A percentile compares a stretch with the other conserved stretches of the same genome.
Evolutionary conservation across 2,113 vertebrate species (phyloP).

Genomic region (Rhinoderma darwinii): DNA sequence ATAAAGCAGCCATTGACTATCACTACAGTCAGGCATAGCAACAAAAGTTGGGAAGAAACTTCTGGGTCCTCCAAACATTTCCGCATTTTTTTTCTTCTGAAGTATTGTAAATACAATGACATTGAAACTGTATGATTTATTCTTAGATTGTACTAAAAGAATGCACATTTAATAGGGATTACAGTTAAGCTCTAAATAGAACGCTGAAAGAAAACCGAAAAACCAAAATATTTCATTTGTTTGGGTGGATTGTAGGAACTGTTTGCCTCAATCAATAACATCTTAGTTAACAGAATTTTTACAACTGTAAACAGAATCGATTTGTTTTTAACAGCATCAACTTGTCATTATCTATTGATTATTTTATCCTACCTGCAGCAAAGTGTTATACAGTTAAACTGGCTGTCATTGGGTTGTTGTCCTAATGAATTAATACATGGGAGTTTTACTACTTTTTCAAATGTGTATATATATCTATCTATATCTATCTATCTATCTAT

Average conservation of each 20-base stretch:
- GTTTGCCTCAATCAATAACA: constrained; percentile 51
- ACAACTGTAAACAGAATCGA: constrained; percentile 60
- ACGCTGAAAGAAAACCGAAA: neutral
- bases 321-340: constrained; percentile 61
- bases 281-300: constrained; percentile 64
- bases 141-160: too few species aligned
- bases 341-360: constrained; percentile 61
- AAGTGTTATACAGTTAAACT: neutral
- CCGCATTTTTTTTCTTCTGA: neutral
- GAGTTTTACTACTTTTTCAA: neutral
- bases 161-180: too few species aligned
- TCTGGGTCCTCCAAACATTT: too few species aligned
- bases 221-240: constrained; percentile 15
- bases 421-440: neutral
- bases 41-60: neutral
- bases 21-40: neutral
- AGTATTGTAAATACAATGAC: neutral
- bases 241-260: constrained; percentile 4
- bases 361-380: constrained; percentile 8
- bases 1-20: neutral
- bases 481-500: neutral
- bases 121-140: neutral
- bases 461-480: neutral
- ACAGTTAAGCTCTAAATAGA: too few species aligned
- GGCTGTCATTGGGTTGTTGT: neutral